Percentiles rank a stretch among this genome's conserved stretches.
These are phyloP conservation scores for Cephalopholis sonnerati DNA, from an alignment of 2,113 vertebrate species.

Conservation along the genomic window DNA sequence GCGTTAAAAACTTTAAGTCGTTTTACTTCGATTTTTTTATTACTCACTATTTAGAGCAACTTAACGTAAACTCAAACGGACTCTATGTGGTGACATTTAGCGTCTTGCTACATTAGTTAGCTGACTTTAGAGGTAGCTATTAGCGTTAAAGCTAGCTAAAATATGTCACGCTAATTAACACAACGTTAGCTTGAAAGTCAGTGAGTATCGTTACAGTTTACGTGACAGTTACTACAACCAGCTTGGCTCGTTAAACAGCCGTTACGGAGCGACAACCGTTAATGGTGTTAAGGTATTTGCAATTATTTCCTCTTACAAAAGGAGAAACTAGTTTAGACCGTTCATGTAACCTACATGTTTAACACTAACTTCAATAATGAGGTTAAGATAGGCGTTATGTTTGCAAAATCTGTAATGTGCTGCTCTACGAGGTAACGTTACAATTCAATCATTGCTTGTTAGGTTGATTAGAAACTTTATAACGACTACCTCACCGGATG, in stretches of 20 bases:
- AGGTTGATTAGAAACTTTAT: not conserved
- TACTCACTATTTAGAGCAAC: not conserved
- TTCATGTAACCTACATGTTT: not conserved
- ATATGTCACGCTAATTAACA: constrained; percentile 55
- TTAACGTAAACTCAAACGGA: not conserved
- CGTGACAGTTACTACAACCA: not conserved
- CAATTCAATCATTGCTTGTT: not conserved
- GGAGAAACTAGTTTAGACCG: not conserved
- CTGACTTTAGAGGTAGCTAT: constrained; percentile 36
- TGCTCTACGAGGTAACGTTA: not conserved
- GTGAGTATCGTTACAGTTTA: not conserved
- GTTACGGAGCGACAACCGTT: not conserved
- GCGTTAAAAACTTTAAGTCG: not conserved
- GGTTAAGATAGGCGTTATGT: not conserved
- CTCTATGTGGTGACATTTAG: not conserved
- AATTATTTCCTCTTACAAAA: not conserved
- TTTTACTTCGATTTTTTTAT: not conserved
- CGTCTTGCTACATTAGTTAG: constrained; percentile 32
- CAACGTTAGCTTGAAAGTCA: not conserved
- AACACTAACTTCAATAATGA: not conserved
- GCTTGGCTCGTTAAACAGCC: not conserved
- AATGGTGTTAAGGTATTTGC: not conserved
- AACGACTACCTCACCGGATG: not conserved
- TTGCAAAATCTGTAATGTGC: not conserved
- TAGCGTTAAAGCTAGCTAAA: constrained; percentile 44